Evolutionary conservation across 2,888 invertebrate genomes (phyloP).

Genomic region (Charanyca ferruginea): DNA sequence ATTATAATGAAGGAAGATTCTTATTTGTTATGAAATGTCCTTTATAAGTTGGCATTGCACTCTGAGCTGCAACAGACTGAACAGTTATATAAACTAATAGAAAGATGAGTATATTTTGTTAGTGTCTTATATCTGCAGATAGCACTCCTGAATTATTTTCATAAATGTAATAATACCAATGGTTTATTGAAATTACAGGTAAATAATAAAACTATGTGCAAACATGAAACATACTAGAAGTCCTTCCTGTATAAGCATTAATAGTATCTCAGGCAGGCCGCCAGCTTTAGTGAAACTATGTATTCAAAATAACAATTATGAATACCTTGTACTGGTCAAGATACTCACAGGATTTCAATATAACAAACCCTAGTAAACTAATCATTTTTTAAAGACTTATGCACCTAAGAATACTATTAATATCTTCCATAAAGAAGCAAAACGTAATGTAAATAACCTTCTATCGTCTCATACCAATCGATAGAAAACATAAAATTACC

Average conservation of each 20-base stretch:
- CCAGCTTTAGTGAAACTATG: neutral
- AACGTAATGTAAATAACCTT: neutral
- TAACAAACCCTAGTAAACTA: conserved; percentile 1
- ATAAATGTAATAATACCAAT: neutral
- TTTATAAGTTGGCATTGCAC: neutral
- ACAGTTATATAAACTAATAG: neutral
- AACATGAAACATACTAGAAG: neutral
- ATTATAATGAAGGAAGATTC: neutral
- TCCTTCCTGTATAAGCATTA: neutral
- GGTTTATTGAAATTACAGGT: neutral
- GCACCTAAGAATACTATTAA: neutral
- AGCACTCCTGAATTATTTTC: neutral
- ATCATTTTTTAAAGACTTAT: neutral
- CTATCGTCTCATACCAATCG: conserved; percentile 10
- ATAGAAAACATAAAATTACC: conserved; percentile 20
- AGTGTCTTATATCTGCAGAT: too few species aligned
- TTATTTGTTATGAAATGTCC: neutral
- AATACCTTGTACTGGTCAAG: conserved; percentile 1
- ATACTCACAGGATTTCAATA: neutral
- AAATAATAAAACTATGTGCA: neutral
- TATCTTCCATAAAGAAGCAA: neutral
- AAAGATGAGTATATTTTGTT: neutral
- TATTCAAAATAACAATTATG: conserved; percentile 13
- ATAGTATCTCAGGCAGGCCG: conserved; percentile 1
- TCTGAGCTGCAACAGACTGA: neutral